phyloP scores from a whole-genome alignment of 2,797 vertebrate species.

The Kryptolebias ocellatus region DNA sequence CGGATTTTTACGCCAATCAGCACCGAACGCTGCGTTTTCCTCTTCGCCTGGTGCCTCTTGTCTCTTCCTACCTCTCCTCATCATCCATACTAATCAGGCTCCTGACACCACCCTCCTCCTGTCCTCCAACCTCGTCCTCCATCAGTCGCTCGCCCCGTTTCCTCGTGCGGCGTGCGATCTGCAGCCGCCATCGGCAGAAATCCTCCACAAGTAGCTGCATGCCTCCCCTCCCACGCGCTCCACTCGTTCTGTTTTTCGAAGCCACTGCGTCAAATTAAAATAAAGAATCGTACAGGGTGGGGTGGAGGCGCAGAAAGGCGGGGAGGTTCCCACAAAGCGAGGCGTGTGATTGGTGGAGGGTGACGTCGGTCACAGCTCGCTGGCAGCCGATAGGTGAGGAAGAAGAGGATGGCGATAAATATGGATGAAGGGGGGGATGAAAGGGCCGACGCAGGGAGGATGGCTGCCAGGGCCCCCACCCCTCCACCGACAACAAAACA shows the following conservation, averaged over 20 bases:
- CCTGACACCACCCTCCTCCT: constrained; percentile 41
- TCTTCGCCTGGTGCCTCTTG: constrained; percentile 26
- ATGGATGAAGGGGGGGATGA: constrained; percentile 79
- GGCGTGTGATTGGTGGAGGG: constrained; percentile 70
- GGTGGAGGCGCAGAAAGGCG: constrained; percentile 67
- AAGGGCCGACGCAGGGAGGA: constrained; percentile 70
- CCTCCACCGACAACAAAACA: constrained; percentile 64
- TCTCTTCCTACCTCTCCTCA: constrained; percentile 36
- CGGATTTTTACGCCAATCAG: too few species aligned
- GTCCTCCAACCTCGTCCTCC: constrained; percentile 47
- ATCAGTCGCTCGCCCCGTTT: constrained; percentile 51
- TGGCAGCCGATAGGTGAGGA: constrained; percentile 69
- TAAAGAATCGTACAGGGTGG: constrained; percentile 71
- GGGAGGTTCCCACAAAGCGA: constrained; percentile 55
- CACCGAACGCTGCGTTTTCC: constrained; percentile 31
- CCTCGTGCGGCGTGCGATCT: constrained; percentile 63
- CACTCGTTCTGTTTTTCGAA: constrained; percentile 49
- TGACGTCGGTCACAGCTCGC: constrained; percentile 56
- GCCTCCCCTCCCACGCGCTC: constrained; percentile 24
- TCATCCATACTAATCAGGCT: constrained; percentile 66
- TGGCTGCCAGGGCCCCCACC: constrained; percentile 40
- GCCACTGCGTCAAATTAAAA: constrained; percentile 82
- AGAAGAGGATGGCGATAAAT: constrained; percentile 72
- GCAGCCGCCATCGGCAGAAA: constrained; percentile 44
- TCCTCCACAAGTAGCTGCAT: constrained; percentile 58